These are phyloP conservation scores for Sinocyclocheilus maitianheensis DNA, from an alignment of 2,113 vertebrate species.

Conservation along the genomic window DNA sequence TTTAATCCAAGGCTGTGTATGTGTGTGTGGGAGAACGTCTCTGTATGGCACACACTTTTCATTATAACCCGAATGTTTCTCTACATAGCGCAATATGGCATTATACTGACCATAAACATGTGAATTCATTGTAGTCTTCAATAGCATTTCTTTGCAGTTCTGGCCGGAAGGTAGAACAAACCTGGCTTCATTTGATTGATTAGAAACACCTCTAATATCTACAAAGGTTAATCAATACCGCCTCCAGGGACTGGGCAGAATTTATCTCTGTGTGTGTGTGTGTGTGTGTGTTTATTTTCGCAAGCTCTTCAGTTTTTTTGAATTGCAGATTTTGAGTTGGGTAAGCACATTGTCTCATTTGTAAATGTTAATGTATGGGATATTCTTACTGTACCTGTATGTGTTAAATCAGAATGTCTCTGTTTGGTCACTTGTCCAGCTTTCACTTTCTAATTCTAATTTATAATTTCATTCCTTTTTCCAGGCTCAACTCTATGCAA, in stretches of 20 bases:
- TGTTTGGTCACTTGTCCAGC: background rate
- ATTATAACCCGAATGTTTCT: conserved; percentile 1
- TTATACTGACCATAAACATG: conserved; percentile 18
- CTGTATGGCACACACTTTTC: background rate
- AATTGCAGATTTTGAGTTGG: conserved; percentile 43
- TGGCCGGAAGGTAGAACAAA: background rate
- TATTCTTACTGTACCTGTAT: conserved; percentile 14
- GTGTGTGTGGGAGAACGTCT: conserved; percentile 26
- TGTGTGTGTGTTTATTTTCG: conserved; percentile 35
- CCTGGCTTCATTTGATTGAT: conserved; percentile 48
- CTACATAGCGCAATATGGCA: background rate
- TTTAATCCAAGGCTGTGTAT: conserved; percentile 36
- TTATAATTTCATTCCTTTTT: background rate
- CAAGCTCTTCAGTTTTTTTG: conserved; percentile 27
- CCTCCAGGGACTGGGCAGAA: conserved; percentile 27
- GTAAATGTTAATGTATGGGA: conserved; percentile 26
- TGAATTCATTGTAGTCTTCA: background rate
- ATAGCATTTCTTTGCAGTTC: background rate
- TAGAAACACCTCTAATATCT: conserved; percentile 43
- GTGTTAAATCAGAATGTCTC: background rate
- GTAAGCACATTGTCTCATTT: conserved; percentile 27
- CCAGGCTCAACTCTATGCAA: conserved; percentile 78
- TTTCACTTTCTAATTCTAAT: background rate
- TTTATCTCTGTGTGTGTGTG: conserved; percentile 16
- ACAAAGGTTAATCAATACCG: conserved; percentile 53